Evolutionary conservation across 2,113 vertebrate genomes (phyloP), one percentile per base, ranked within the genome.

Genomic region (Ictidomys tridecemlineatus): DNA sequence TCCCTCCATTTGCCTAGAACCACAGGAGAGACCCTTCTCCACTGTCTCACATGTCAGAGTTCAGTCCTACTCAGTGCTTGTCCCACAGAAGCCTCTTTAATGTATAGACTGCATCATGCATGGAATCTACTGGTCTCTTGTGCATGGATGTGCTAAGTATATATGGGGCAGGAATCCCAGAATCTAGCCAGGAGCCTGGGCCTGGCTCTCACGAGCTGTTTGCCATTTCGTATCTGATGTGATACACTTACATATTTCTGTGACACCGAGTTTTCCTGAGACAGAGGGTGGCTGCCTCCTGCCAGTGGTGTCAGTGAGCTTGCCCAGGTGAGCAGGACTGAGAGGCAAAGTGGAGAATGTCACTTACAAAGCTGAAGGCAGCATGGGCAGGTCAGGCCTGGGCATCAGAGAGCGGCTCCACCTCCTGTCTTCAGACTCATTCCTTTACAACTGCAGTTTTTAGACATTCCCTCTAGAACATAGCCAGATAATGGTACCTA

Each of bases 381-480:
- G 28, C 14, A 1, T 9, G n/a, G 34, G 2, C 9, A 0, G 63
- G 24, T 18, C 11, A 17, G 1, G 8, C 14, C 69, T 56, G 67
- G 24, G 16, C 4, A 5, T 67, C 5, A 8, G 45, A 5, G 2
- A 17, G 42, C 0, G 6, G 16, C 16, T 58, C 34, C n/a, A 0
- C 2, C 0, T 30, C 34, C 37, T 69, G 37, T 61, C 72, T 39
- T 28, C 5, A 53, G n/a, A 77, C 26, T 17, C 16, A 34, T 63
- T 85, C 53, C 22, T 37, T 39, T 28, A n/a, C 1, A 28, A 22
- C 28, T n/a, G 18, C 11, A 4, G 69, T 30, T 37, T 17, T 82
- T 65, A 30, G 32, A 9, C 63, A 63, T 69, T 61, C 56, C 32
- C 10, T 53, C 30, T 91, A 24, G 69, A 20, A 51, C 73, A 69